Percentiles rank a stretch among this genome's conserved stretches.
Conservation (phyloP, 2,113 vertebrate species). For the Brachionichthys hirsutus region DNA sequence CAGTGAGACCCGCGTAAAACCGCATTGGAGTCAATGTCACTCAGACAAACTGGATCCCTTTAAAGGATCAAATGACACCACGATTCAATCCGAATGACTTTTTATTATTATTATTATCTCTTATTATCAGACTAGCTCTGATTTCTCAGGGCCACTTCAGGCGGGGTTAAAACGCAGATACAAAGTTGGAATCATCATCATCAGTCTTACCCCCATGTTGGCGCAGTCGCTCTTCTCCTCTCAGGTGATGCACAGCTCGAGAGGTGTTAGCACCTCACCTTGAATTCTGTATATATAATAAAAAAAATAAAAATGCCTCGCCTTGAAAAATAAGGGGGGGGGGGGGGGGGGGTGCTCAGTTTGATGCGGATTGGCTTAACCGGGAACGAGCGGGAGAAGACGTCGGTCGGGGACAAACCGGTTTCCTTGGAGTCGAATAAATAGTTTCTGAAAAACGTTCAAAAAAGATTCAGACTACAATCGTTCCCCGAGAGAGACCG, state of each 20-base stretch:
- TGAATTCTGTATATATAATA: slow-evolving; percentile 55
- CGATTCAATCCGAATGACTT: too few species aligned
- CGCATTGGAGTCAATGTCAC: slow-evolving; percentile 78
- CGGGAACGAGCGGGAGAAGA: slow-evolving; percentile 21
- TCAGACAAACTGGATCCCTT: slow-evolving; percentile 45
- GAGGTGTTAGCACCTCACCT: slow-evolving; percentile 72
- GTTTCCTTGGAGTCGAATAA: slow-evolving; percentile 28
- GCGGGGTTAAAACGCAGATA: slow-evolving; percentile 42
- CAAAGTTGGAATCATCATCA: slow-evolving; percentile 50
- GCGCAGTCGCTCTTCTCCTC: slow-evolving; percentile 76
- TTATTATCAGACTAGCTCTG: slow-evolving; percentile 1
- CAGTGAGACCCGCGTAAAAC: slow-evolving; percentile 61
- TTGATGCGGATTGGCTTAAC: slow-evolving; percentile 10
- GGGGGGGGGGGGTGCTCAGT: slow-evolving; percentile 23
- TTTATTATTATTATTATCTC: too few species aligned
- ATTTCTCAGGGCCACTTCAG: slow-evolving; percentile 57
- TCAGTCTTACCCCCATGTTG: slow-evolving; percentile 82
- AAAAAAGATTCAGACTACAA: slow-evolving; percentile 39
- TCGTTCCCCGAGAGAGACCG: slow-evolving; percentile 35
- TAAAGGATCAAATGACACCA: too few species aligned
- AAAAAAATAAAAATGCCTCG: slow-evolving; percentile 54
- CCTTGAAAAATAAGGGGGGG: slow-evolving; percentile 57
- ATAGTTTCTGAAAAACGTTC: slow-evolving; percentile 48
- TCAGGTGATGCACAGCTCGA: slow-evolving; percentile 78
- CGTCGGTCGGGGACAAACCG: slow-evolving; percentile 12